Base-by-base conservation (phyloP, 1,140 invertebrate species). In the Copidosoma floridanum region DNA sequence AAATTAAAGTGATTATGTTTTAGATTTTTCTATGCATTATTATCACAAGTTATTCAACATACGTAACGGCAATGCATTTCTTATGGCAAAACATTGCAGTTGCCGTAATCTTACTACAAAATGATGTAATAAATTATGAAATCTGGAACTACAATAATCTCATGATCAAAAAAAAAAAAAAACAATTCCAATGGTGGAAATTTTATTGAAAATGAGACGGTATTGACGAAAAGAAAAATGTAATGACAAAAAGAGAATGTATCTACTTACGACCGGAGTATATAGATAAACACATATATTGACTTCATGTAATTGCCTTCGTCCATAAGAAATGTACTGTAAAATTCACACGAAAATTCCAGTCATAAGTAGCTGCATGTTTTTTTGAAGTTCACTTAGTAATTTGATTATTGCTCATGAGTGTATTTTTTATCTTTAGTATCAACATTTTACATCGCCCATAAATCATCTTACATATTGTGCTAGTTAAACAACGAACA, bases 241-340 rank as follows among this genome's bases (percentile, higher is more conserved):
- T 32, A 56, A 68, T 51, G 21, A 23, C 51, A 32, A 35, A 59
- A 61, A 61, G 55, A 62, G 48, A 67, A 73, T 75, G 74, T 70
- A 73, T 66, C 74, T 75, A 76, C 75, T 75, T 77, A 76, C 62
- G 75, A 77, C 73, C 65, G 73, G 71, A 76, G 50, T 66, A 56
- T 59, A n/a, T n/a, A 29, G 50, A 54, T 58, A 47, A 63, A 35
- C 51, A 47, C 38, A 64, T 54, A 50, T 59, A 3, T 57, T 44
- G 40, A 41, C 6, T 41, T 11, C 5, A 21, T 12, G 1, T 4
- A 32, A 47, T 44, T 21, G 38, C 37, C 1, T 58, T 52, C 12
- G 38, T 70, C 77, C 76, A 79, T 79, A 79, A 79, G 77, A 79
- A 78, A 78, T 79, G 77, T 79, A 78, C 63, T 68, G 64, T 73